A percentile compares a stretch with the other conserved stretches of the same genome.
Evolutionary conservation across 1,140 invertebrate species (phyloP).

Genomic region (Pogonus chalceus): DNA sequence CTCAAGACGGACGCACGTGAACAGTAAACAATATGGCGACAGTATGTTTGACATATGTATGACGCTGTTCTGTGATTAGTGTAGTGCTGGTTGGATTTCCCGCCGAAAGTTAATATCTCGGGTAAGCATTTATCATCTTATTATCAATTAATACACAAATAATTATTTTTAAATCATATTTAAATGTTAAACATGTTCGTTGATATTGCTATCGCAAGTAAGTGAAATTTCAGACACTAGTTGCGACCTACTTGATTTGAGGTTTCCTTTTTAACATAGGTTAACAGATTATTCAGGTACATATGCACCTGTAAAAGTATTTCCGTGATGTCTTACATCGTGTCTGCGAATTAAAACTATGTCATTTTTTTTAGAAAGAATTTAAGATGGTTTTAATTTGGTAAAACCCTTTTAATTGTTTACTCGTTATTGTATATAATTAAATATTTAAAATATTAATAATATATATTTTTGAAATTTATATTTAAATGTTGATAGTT

Average conservation of each 20-base stretch:
- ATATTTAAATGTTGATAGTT: too few relatives aligned
- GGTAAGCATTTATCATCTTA: background rate
- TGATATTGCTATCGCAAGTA: background rate
- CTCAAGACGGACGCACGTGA: background rate
- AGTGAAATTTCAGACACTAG: background rate
- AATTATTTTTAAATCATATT: background rate
- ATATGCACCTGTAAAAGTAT: slow-evolving; percentile 3
- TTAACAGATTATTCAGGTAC: background rate
- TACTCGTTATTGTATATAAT: too few relatives aligned
- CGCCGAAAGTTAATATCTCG: background rate
- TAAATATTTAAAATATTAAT: too few relatives aligned
- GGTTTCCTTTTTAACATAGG: background rate
- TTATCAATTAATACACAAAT: background rate
- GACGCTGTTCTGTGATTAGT: background rate
- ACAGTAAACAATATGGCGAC: background rate
- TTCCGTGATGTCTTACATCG: background rate
- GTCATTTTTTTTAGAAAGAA: background rate
- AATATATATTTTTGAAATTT: too few relatives aligned
- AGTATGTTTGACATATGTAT: background rate
- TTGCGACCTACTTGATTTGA: slow-evolving; percentile 1
- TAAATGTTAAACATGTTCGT: background rate
- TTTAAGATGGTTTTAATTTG: too few relatives aligned
- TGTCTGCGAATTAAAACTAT: background rate
- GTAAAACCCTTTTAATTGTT: too few relatives aligned
- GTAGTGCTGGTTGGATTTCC: background rate